Evolutionary conservation across 2,797 vertebrate genomes (phyloP).

Genomic region (Gastrophryne carolinensis): DNA sequence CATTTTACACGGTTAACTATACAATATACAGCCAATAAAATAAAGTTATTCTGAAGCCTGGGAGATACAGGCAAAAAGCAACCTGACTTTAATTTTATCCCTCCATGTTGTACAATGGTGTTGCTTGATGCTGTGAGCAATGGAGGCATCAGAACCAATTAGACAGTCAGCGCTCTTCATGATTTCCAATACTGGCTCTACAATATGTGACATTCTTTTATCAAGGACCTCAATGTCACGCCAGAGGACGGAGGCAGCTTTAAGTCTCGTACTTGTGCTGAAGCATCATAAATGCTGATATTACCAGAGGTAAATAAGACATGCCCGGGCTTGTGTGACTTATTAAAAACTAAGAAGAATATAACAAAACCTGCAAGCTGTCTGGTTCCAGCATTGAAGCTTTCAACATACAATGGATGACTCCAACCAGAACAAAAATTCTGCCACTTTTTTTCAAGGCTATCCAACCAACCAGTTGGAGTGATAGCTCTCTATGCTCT

Average conservation of each 20-base stretch:
- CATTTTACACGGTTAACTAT: too few relatives aligned
- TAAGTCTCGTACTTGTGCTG: conserved; percentile 24
- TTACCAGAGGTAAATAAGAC: conserved; percentile 46
- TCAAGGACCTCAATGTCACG: conserved; percentile 30
- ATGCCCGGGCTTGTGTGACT: conserved; percentile 2
- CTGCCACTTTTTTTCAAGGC: too few relatives aligned
- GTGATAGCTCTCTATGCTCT: too few relatives aligned
- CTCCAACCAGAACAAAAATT: too few relatives aligned
- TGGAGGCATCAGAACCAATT: conserved; percentile 10
- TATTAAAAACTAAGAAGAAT: neutral
- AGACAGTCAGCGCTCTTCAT: neutral
- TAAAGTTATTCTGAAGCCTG: too few relatives aligned
- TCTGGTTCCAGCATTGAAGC: neutral
- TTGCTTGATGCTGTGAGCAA: conserved; percentile 21
- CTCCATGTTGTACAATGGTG: neutral
- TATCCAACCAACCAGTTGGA: too few relatives aligned
- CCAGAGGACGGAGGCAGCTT: conserved; percentile 33
- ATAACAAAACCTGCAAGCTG: neutral
- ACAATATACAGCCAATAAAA: too few relatives aligned
- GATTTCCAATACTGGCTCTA: conserved; percentile 18
- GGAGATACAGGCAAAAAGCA: neutral
- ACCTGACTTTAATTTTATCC: neutral
- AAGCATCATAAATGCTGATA: conserved; percentile 44
- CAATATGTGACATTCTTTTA: conserved; percentile 1
- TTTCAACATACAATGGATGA: too few relatives aligned